These are phyloP conservation scores for Hydra vulgaris DNA, from an alignment of 30 jellyfish, hydroid and myxozoan genomes.

Conservation along the genomic window DNA sequence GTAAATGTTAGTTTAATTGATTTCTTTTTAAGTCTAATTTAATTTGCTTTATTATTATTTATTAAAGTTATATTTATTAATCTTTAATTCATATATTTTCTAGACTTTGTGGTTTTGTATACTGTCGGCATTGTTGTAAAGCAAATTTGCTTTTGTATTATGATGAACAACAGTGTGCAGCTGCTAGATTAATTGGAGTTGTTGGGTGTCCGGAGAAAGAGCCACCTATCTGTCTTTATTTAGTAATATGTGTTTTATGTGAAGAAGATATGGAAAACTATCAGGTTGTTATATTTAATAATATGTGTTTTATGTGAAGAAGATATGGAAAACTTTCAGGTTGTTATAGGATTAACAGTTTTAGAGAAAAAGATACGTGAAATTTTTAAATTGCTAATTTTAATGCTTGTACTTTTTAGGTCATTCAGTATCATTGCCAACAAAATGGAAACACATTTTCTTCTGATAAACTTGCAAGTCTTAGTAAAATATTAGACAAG, in stretches of 20 bases:
- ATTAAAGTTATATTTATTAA: background rate
- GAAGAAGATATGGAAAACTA: constrained; percentile 57
- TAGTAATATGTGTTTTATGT: constrained; percentile 55
- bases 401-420: background rate
- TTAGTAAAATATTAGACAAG: constrained; percentile 19
- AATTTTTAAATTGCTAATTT: background rate
- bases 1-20: background rate
- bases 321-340: constrained; percentile 70
- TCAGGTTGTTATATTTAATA: constrained; percentile 57
- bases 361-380: background rate
- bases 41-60: too few relatives aligned
- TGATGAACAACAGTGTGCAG: constrained; percentile 22
- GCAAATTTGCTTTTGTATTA: constrained; percentile 51
- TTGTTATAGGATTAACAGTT: constrained; percentile 11
- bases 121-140: constrained; percentile 61
- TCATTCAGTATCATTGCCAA: constrained; percentile 23
- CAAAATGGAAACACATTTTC: constrained; percentile 1
- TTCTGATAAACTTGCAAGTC: constrained; percentile 1
- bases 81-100: background rate
- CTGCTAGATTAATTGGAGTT: constrained; percentile 56
- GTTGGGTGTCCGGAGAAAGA: constrained; percentile 94
- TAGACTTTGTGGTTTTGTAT: constrained; percentile 78
- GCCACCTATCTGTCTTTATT: constrained; percentile 59
- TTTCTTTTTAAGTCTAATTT: background rate
- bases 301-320: constrained; percentile 61